Base-by-base conservation (phyloP, 2,113 vertebrate species). In the Prietella phreatophila region DNA sequence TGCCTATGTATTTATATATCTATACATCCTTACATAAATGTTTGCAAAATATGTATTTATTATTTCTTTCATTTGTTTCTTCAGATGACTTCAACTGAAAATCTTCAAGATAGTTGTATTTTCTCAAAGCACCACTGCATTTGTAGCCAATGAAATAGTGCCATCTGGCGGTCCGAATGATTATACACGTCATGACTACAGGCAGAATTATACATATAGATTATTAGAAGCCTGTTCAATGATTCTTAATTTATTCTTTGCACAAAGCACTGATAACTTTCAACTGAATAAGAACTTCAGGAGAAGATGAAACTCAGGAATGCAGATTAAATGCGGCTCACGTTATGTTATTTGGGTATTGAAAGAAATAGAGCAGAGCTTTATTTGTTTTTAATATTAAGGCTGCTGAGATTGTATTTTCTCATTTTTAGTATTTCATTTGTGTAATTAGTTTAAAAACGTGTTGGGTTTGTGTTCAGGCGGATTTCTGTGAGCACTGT, bases 151-250 rank as follows among this genome's bases (percentile, higher is more conserved):
- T 75, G 56, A 76, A 84, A 78, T 33, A 83, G 25, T 56, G 58
- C 86, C 86, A 87, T 87, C 86, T 87, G 42, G 69, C 10, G 81
- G 69, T 47, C 0, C 0, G 5, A 50, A 20, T 33, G 33, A 4
- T 27, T 36, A 60, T 60, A 14, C 20, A 22, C 39, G 5, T 20
- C 6, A 22, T 1, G n/a, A 67, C 30, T 22, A 63, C 39, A 60
- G 30, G n/a, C 8, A 25, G 30, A 25, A 13, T 14, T 17, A 1
- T 50, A 1, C 22, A 76, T 36, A 10, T 14, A 47, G 22, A 14
- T 47, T 25, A 76, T 47, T 47, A 47, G 47, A 76, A 25, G 22
- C 73, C 22, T 76, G 27, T n/a, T n/a, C 27, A 78, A n/a, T 5
- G 22, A n/a, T 78, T 0, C n/a, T n/a, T 50, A n/a, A 78, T 25